Conservation (phyloP, 2,888 invertebrate genomes). For the Laothoe populi region DNA sequence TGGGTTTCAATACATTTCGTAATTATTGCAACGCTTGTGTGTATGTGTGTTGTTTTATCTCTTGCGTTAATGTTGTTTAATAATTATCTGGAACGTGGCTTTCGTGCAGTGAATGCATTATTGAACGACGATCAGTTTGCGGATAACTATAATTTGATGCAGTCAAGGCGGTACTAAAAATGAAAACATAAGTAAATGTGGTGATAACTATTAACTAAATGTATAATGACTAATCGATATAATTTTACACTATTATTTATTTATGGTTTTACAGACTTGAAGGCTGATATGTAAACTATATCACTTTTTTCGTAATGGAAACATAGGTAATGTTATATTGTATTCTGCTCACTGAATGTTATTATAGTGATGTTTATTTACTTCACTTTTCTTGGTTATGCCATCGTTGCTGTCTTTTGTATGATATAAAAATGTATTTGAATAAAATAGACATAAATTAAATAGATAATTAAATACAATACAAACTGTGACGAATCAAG, state of each 20-base stretch:
- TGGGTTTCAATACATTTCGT: neutral
- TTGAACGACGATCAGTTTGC: slow-evolving; percentile 57
- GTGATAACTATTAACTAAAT: no score
- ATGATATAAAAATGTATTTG: no score
- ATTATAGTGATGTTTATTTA: no score
- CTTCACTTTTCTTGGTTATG: no score
- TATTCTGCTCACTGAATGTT: no score
- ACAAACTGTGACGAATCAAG: no score
- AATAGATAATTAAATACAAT: no score
- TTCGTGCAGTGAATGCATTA: slow-evolving; percentile 66
- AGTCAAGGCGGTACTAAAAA: slow-evolving; percentile 49
- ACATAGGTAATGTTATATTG: no score
- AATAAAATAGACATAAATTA: no score
- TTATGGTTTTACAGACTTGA: neutral
- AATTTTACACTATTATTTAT: neutral
- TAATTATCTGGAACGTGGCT: slow-evolving; percentile 73
- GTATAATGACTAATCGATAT: neutral
- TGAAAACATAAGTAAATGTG: slow-evolving; percentile 1
- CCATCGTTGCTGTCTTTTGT: no score
- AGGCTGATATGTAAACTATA: neutral
- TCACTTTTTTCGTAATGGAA: neutral
- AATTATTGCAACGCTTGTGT: neutral
- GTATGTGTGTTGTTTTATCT: slow-evolving; percentile 78
- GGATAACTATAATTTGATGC: slow-evolving; percentile 65
- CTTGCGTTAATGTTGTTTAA: slow-evolving; percentile 75